Evolutionary conservation across 2,113 vertebrate species (phyloP).

Genomic region (Megaleporinus macrocephalus): DNA sequence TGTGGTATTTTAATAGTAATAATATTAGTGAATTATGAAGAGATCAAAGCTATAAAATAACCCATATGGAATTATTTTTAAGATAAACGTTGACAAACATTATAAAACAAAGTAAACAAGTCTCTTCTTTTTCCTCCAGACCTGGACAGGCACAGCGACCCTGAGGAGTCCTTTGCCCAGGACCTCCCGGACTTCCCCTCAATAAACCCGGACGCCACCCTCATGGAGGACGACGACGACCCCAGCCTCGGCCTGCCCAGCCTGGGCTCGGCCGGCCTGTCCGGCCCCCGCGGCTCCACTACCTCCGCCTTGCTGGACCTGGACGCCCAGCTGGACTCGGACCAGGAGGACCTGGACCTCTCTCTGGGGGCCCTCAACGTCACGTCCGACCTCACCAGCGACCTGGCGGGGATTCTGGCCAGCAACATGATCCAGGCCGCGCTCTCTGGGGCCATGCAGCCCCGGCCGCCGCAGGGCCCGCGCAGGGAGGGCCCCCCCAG

Average conservation of each 20-base stretch:
- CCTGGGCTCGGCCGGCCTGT: constrained; percentile 63
- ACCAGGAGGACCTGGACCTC: constrained; percentile 80
- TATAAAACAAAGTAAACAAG: no score
- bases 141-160: constrained; percentile 92
- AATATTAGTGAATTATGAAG: no score
- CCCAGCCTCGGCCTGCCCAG: constrained; percentile 93
- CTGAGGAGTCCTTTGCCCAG: constrained; percentile 93
- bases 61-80: no score
- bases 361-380: constrained; percentile 72
- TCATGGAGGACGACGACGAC: constrained; percentile 94
- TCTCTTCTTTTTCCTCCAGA: constrained; percentile 70
- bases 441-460: constrained; percentile 81
- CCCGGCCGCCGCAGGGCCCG: constrained; percentile 70
- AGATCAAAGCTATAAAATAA: no score
- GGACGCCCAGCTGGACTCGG: constrained; percentile 74
- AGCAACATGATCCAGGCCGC: constrained; percentile 93
- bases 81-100: no score
- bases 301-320: constrained; percentile 63
- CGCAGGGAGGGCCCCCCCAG: constrained; percentile 66
- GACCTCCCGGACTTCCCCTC: constrained; percentile 96
- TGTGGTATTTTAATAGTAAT: no score
- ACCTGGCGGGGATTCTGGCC: constrained; percentile 85
- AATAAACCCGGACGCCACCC: constrained; percentile 87
- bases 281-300: constrained; percentile 65
- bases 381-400: constrained; percentile 77